Evolutionary conservation across 2,113 vertebrate genomes (phyloP), one percentile per base, ranked within the genome.

Genomic region (Theristicus caerulescens): DNA sequence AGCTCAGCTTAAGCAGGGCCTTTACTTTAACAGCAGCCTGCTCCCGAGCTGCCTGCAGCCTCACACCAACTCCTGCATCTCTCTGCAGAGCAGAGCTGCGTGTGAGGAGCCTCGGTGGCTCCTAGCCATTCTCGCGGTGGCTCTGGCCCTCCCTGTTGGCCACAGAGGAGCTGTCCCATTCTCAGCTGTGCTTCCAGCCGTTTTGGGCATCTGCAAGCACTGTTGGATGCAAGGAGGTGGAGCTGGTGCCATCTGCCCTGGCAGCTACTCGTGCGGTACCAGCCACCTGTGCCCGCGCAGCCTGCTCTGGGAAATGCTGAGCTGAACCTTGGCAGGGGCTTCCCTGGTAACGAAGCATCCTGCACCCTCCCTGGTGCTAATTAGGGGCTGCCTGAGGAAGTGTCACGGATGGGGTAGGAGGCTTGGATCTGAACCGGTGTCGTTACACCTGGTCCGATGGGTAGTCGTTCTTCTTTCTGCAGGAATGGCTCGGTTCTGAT

Each of bases 191-290:
- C 86, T 69, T 66, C 77, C 86, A 52, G 92, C 40, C 61, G 5
- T 40, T 51, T 4, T 47, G 84, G 84, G 77, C 84, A 86, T 66
- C 88, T 86, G 93, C 66, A n/a, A 77, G 62, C 84, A 2, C 91
- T 5, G 85, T 58, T 27, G 93, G 93, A 62, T 1, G 1, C 1
- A 6, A 82, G 91, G 81, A 95, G 93, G 81, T 71, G 88, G 88
- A 91, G 91, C 81, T 66, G 91, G 81, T 82, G 85, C 93, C 91
- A 93, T 93, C 91, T 93, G 91, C 77, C 76, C 93, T 80, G 57
- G 65, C 83, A 91, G 77, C 77, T 36, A 18, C 65, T 31, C 7
- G 1, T n/a, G 17, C 47, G 77, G 77, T 3, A 55, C 6, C 74
- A 24, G 88, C 76, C 71, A 61, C 91, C 91, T 88, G 83, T 12